phyloP scores from a whole-genome alignment of 2,113 vertebrate genomes.

The Morone chrysops region DNA sequence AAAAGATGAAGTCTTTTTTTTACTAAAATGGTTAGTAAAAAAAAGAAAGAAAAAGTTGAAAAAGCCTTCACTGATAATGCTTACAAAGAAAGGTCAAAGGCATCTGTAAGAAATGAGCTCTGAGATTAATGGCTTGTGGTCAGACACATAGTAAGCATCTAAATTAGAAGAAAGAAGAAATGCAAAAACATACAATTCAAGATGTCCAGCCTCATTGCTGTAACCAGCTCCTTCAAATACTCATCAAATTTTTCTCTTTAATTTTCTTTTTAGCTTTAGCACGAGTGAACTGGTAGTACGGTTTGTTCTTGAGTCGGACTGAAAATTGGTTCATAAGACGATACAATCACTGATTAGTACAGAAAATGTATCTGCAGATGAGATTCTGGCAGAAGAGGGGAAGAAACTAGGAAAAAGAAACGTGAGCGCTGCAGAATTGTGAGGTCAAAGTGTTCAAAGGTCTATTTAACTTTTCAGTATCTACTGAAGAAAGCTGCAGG shows the following conservation, averaged over 20 bases:
- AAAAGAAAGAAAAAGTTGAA: slow-evolving; percentile 13
- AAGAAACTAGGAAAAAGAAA: slow-evolving; percentile 5
- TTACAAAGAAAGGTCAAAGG: slow-evolving; percentile 53
- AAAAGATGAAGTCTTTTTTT: slow-evolving; percentile 37
- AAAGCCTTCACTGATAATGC: slow-evolving; percentile 49
- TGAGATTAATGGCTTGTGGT: slow-evolving; percentile 54
- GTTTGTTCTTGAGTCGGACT: not conserved
- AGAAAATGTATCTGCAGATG: not conserved
- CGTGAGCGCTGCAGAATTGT: slow-evolving; percentile 6
- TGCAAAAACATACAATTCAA: slow-evolving; percentile 29
- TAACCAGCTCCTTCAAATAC: slow-evolving; percentile 8
- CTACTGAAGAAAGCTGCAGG: slow-evolving; percentile 11
- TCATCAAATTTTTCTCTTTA: not conserved
- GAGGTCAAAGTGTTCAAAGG: slow-evolving; percentile 37
- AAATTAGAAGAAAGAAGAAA: slow-evolving; percentile 5
- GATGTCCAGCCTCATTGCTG: slow-evolving; percentile 19
- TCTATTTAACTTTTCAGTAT: slow-evolving; percentile 8
- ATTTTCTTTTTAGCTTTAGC: slow-evolving; percentile 12
- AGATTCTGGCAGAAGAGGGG: not conserved
- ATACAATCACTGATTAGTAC: not conserved
- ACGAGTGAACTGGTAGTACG: not conserved
- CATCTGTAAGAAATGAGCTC: slow-evolving; percentile 40
- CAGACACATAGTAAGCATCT: slow-evolving; percentile 15
- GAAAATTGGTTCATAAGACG: not conserved
- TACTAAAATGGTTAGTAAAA: slow-evolving; percentile 55